Evolutionary conservation across 1,140 invertebrate species (phyloP).

Genomic region (Monomorium pharaonis): DNA sequence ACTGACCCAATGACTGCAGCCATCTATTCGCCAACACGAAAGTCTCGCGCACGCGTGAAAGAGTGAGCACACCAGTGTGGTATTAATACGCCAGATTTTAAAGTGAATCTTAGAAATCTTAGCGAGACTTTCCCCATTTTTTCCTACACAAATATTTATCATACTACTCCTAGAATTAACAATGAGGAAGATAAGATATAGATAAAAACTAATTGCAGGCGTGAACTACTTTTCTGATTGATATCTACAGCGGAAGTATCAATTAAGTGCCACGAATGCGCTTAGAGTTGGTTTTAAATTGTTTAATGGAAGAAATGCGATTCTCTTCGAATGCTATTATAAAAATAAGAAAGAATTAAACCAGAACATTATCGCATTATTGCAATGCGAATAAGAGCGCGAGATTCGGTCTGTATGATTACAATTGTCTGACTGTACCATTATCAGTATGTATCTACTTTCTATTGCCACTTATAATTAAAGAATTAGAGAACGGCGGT

Average conservation of each 20-base stretch:
- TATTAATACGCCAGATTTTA: not conserved
- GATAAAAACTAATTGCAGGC: not conserved
- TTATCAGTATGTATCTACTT: slow-evolving; percentile 4
- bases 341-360: slow-evolving; percentile 10
- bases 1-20: slow-evolving; percentile 24
- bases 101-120: not conserved
- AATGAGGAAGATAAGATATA: not conserved
- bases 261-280: not conserved
- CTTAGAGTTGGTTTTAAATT: not conserved
- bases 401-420: slow-evolving; percentile 2
- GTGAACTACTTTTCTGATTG: not conserved
- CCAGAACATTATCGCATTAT: not conserved
- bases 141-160: not conserved
- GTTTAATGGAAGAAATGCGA: too few relatives aligned
- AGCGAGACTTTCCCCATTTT: not conserved
- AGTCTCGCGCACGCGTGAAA: slow-evolving; percentile 56
- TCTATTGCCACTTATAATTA: not conserved
- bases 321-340: not conserved
- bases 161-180: not conserved
- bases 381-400: not conserved
- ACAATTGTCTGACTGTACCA: not conserved
- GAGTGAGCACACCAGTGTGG: slow-evolving; percentile 48
- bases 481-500: not conserved
- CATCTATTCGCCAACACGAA: slow-evolving; percentile 8
- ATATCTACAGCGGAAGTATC: not conserved